phyloP scores from a whole-genome alignment of 37 sponge, comb jelly and placozoan species.

The Bolinopsis microptera region DNA sequence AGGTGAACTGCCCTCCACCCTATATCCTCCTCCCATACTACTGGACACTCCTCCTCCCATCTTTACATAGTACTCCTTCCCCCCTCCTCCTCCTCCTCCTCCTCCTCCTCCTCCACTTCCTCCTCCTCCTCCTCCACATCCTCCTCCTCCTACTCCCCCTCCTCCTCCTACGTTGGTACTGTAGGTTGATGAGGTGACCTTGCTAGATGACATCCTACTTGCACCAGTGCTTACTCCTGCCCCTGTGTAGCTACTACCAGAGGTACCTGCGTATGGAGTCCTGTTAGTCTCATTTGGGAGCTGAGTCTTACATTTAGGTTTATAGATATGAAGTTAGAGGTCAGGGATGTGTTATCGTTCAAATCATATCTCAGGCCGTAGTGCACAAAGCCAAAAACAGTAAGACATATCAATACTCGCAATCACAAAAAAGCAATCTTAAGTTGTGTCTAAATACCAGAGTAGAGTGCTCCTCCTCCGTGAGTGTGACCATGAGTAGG shows the following conservation, averaged over 20 bases:
- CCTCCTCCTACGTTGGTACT: neutral
- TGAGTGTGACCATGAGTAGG: neutral
- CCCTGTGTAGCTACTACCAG: neutral
- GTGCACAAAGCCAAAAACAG: too few relatives aligned
- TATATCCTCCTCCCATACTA: neutral
- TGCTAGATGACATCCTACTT: neutral
- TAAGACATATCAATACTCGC: too few relatives aligned
- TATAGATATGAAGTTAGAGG: too few relatives aligned
- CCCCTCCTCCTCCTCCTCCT: neutral
- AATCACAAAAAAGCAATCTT: too few relatives aligned
- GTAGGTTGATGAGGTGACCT: neutral
- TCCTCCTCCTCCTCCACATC: neutral
- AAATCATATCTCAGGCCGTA: too few relatives aligned
- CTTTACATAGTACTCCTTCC: neutral
- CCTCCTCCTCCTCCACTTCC: neutral
- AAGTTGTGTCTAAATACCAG: too few relatives aligned
- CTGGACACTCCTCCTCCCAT: neutral
- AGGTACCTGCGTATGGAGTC: neutral
- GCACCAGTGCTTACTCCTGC: neutral
- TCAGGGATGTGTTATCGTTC: too few relatives aligned
- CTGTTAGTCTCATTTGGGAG: too few relatives aligned
- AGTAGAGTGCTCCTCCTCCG: too few relatives aligned
- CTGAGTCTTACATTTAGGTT: too few relatives aligned
- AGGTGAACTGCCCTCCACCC: neutral
- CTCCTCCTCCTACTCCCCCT: neutral